A percentile compares a stretch with the other conserved stretches of the same genome.
phyloP scores from a whole-genome alignment of 2,797 vertebrate species.

The Platalea minor region DNA sequence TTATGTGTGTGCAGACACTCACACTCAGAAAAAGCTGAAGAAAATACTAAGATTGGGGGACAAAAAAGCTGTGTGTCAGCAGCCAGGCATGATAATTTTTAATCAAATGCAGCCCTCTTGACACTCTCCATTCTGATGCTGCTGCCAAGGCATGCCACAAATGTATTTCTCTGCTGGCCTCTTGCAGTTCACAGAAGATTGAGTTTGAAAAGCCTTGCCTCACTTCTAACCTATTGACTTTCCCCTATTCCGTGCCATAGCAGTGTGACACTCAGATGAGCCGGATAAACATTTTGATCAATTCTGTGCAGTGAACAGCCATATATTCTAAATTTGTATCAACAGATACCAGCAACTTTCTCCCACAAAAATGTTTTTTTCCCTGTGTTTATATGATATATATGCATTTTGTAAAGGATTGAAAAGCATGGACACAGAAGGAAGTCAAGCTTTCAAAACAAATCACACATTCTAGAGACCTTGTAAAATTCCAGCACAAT shows the following conservation, averaged over 20 bases:
- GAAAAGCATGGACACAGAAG: background rate
- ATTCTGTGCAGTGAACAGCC: background rate
- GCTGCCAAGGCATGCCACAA: background rate
- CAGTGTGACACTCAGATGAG: background rate
- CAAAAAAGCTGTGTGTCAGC: background rate
- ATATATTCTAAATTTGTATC: background rate
- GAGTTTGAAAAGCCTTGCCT: slow-evolving; percentile 8
- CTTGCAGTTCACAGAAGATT: background rate
- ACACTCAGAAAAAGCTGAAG: background rate
- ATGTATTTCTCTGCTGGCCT: background rate
- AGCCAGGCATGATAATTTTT: slow-evolving; percentile 48
- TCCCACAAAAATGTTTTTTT: fast-evolving
- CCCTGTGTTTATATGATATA: background rate
- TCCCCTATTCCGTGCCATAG: background rate
- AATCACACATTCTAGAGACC: background rate
- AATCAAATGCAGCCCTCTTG: slow-evolving; percentile 29
- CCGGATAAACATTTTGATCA: slow-evolving; percentile 17
- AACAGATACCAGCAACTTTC: background rate
- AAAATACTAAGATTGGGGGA: background rate
- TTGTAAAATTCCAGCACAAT: background rate
- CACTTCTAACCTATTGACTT: slow-evolving; percentile 22
- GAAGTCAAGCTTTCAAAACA: background rate
- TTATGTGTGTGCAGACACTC: background rate
- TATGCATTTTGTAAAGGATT: background rate
- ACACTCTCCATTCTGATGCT: background rate